Base-by-base conservation (phyloP, 1,140 invertebrate genomes). In the Drosophila nebulosa region DNA sequence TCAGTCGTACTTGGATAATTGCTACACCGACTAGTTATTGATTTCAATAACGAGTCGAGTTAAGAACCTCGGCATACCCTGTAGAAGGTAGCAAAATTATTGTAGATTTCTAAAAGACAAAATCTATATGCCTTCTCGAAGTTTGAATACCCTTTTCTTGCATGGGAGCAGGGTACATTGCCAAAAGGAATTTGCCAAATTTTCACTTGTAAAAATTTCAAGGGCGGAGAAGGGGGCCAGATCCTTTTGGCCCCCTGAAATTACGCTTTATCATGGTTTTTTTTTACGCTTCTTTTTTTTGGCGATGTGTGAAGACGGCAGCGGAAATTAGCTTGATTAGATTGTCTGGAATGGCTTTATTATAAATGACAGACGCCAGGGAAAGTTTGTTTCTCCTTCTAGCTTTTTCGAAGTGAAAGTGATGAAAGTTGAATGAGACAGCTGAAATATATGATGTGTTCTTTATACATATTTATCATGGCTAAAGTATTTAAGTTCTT, bases 311-410 rank as follows among this genome's bases (percentile, higher is more conserved):
- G 16, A 64, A 64, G 39, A 18, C 39, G 16, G 53, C 27, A 32
- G 14, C 70, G 70, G 70, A 73, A 73, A 73, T 73, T 73, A 65
- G 61, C 46, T 73, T 65, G 53, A 73, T 73, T 73, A 74, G 69
- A 58, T 55, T 64, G 55, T 72, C 70, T 73, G 39, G 16, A 39
- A 52, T 51, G 69, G 26, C 14, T 63, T 56, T 26, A 57, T 64
- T 64, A 46, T 9, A 55, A 18, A 10, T 53, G 39, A 46, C 26
- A 72, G 69, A 72, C 68, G 35, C 24, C 10, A 4, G 4, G 14
- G 7, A 2, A 16, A 42, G 24, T 21, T 53, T n/a, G n/a, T n/a
- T 3, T 22, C 36, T 26, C 24, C 2, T 12, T 42, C 18, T 9
- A n/a, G n/a, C n/a, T 42, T 42, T 46, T 30, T 12, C 12, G 26